Conservation (phyloP, 1,140 invertebrate species). For the Ctenoplectra terminalis region DNA sequence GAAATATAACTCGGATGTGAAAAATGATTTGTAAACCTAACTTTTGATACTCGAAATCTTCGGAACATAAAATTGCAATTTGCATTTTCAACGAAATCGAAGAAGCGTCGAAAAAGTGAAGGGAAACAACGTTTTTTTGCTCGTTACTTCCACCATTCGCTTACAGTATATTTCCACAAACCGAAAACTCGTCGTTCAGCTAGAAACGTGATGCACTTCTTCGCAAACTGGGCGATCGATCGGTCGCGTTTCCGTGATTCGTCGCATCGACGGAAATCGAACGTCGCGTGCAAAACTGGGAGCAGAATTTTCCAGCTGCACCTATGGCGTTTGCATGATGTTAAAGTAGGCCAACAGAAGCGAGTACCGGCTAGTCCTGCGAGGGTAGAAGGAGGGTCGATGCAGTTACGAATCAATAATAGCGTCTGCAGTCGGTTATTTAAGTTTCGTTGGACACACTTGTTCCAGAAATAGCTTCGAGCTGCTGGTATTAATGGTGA, state of each 20-base stretch:
- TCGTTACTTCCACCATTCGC: not conserved
- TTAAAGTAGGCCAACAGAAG: conserved; percentile 73
- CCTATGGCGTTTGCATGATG: conserved; percentile 17
- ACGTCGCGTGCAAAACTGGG: not conserved
- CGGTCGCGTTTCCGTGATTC: not conserved
- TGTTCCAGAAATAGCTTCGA: conserved; percentile 2
- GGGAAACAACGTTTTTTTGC: not conserved
- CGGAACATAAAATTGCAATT: not conserved
- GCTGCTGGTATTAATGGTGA: not conserved
- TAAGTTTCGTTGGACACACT: conserved; percentile 43
- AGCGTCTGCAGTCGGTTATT: conserved; percentile 50
- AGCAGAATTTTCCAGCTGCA: not conserved
- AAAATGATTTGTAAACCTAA: not conserved
- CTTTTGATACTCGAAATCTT: not conserved
- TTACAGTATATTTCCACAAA: not conserved
- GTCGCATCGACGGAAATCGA: not conserved
- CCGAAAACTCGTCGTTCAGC: not conserved
- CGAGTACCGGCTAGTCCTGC: conserved; percentile 53
- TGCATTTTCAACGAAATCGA: too few species aligned
- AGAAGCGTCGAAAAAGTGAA: too few species aligned
- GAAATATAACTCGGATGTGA: too few species aligned
- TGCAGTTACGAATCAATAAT: conserved; percentile 73
- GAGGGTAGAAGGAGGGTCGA: conserved; percentile 60
- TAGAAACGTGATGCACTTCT: not conserved
- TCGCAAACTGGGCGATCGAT: conserved; percentile 11